These are phyloP conservation scores for Grus americana DNA, from an alignment of 2,113 vertebrate species.

Conservation along the genomic window DNA sequence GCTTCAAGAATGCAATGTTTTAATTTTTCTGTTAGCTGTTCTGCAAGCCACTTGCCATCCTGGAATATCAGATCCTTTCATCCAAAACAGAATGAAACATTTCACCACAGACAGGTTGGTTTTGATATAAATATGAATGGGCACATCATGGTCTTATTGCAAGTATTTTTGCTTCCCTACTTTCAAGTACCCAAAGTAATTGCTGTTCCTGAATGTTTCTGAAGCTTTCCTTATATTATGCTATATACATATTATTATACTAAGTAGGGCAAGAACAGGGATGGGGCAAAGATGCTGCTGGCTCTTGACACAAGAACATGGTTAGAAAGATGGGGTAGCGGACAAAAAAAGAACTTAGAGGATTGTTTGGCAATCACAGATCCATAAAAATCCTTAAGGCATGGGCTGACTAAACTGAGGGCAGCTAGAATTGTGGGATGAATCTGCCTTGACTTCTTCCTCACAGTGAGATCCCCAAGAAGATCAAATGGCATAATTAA, in stretches of 20 bases:
- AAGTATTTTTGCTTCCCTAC: background rate
- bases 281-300: background rate
- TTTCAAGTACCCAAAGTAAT: background rate
- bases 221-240: background rate
- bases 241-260: background rate
- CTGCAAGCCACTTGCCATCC: background rate
- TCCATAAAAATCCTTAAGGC: background rate
- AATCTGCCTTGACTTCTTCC: background rate
- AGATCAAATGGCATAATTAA: background rate
- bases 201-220: background rate
- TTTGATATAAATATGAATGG: background rate
- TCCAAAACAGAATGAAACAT: background rate
- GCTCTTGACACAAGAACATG: background rate
- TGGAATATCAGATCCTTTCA: background rate
- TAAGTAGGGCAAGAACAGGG: background rate
- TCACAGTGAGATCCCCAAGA: background rate
- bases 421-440: background rate
- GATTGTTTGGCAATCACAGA: background rate
- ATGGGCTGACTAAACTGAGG: background rate
- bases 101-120: background rate
- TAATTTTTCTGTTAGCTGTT: background rate
- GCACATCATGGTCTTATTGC: background rate
- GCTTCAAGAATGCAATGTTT: background rate
- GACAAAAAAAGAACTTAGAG: background rate
- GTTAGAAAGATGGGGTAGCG: background rate